A percentile compares a stretch with the other conserved stretches of the same genome.
Conservation (phyloP, 30 jellyfish, hydroid and myxozoan genomes). For the Hydra vulgaris region DNA sequence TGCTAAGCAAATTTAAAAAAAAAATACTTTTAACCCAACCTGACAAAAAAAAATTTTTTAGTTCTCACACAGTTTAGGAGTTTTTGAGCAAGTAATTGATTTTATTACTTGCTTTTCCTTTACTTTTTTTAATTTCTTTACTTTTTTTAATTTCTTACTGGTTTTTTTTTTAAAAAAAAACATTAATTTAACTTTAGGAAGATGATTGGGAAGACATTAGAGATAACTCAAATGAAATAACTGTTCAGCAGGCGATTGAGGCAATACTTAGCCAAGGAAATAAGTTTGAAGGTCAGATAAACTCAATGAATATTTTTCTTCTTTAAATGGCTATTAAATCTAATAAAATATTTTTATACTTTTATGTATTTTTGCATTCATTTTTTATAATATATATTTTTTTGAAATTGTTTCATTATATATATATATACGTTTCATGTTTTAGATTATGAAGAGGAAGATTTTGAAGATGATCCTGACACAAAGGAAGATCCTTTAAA, state of each 20-base stretch:
- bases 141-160: not conserved
- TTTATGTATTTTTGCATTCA: no score
- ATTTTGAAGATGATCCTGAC: constrained; percentile 80
- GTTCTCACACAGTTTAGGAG: no score
- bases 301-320: no score
- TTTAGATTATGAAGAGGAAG: constrained; percentile 37
- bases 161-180: not conserved
- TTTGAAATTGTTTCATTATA: not conserved
- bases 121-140: not conserved
- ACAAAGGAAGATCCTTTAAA: constrained; percentile 64
- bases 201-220: constrained; percentile 65
- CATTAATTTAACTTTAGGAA: constrained; percentile 8
- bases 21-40: no score
- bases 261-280: constrained; percentile 81
- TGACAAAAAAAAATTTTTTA: no score
- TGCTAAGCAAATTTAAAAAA: no score
- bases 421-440: not conserved
- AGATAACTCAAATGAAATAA: constrained; percentile 67
- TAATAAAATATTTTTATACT: not conserved
- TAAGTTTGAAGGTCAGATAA: constrained; percentile 75
- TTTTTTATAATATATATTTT: not conserved
- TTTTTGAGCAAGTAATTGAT: no score
- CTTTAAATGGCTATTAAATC: not conserved
- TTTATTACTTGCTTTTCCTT: no score
- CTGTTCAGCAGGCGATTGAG: constrained; percentile 56